A percentile compares a stretch with the other conserved stretches of the same genome.
phyloP scores from a whole-genome alignment of 2,888 invertebrate genomes.

The Drosophila colorata region DNA sequence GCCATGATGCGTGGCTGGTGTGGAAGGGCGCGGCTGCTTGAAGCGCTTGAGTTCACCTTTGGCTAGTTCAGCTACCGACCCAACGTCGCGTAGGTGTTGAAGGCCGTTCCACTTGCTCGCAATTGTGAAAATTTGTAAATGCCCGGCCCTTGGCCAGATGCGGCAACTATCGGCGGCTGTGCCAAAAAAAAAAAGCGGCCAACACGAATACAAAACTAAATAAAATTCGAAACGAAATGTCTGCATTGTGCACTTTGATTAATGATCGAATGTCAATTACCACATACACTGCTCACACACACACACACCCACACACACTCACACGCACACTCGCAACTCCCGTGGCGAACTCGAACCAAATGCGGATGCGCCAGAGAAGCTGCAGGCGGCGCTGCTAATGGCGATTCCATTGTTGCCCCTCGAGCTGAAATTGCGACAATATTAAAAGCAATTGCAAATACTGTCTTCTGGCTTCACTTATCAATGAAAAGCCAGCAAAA shows the following conservation, averaged over 20 bases:
- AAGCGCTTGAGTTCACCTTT: constrained; percentile 23
- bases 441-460: constrained; percentile 20
- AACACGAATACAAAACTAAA: constrained; percentile 69
- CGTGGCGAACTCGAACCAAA: constrained; percentile 34
- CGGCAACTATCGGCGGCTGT: constrained; percentile 42
- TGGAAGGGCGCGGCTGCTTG: constrained; percentile 13
- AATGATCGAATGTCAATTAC: constrained; percentile 85
- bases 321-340: constrained; percentile 29
- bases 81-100: constrained; percentile 62
- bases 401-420: constrained; percentile 3
- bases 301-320: not conserved
- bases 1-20: constrained; percentile 50
- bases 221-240: constrained; percentile 82
- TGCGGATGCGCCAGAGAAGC: constrained; percentile 29
- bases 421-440: constrained; percentile 17
- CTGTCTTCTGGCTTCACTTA: not conserved
- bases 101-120: constrained; percentile 62
- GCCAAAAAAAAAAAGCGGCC: constrained; percentile 39
- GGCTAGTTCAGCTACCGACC: constrained; percentile 5
- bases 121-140: constrained; percentile 45
- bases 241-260: constrained; percentile 85
- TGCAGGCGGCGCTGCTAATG: constrained; percentile 22
- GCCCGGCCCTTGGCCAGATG: constrained; percentile 23
- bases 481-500: not conserved
- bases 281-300: constrained; percentile 68